Conservation (phyloP, 2,113 vertebrate species). For the Columba livia region DNA sequence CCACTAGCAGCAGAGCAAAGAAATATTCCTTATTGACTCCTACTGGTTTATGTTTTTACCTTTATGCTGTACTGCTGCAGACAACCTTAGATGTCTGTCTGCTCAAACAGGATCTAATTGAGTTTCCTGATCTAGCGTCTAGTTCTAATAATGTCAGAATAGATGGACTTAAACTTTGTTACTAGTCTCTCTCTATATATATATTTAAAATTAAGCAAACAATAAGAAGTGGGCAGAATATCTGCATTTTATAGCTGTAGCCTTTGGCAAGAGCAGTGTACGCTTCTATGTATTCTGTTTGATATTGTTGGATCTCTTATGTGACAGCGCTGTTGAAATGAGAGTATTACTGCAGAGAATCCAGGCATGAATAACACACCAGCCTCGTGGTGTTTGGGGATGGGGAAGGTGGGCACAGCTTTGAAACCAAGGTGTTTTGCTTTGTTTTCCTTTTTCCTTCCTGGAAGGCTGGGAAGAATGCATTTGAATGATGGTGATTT, state of each 20-base stretch:
- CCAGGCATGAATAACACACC: neutral
- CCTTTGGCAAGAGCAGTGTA: constrained; percentile 22
- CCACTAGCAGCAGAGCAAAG: neutral
- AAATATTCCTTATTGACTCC: neutral
- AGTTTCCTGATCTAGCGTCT: neutral
- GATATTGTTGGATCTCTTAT: constrained; percentile 21
- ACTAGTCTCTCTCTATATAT: neutral
- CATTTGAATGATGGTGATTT: neutral
- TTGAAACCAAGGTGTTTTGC: neutral
- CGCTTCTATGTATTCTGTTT: constrained; percentile 36
- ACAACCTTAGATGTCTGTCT: neutral
- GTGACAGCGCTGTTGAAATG: constrained; percentile 25
- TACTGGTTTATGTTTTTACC: neutral
- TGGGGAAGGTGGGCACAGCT: neutral
- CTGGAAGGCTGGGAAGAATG: neutral
- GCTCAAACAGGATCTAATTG: neutral
- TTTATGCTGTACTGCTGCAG: neutral
- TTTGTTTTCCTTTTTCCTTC: neutral
- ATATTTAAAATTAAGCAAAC: constrained; percentile 25
- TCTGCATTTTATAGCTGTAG: constrained; percentile 15
- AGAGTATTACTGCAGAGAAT: constrained; percentile 2
- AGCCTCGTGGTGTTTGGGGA: neutral
- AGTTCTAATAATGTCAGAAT: neutral
- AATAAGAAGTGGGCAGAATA: neutral
- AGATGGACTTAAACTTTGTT: neutral